Evolutionary conservation across 2,113 vertebrate species (phyloP), one percentile per base, ranked within the genome.

Genomic region (Lutjanus erythropterus): DNA sequence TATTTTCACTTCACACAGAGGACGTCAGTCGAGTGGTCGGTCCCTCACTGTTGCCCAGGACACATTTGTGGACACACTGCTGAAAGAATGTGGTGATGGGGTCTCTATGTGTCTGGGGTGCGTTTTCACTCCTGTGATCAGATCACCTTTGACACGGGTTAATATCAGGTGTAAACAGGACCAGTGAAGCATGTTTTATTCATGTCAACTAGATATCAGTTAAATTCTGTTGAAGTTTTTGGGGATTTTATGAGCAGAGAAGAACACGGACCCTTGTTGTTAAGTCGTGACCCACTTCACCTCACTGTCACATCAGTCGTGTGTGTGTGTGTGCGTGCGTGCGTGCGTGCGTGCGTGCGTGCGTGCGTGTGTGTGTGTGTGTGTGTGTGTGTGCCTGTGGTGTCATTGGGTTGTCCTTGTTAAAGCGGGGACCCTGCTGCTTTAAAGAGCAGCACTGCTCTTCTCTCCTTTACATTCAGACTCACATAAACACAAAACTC

Each of bases 341-440:
- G n/a, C 70, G 49, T 61, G 47, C 1, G 35, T 39, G 29, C 21
- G 42, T n/a, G 37, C 70, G 49, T 61, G 47, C 29, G 33, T 72
- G 35, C 11, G 29, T 25, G 42, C 18, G 37, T 74, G 49, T 61
- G 47, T 35, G 33, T 72, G 35, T 39, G 29, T 25, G 42, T n/a
- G 37, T 74, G 49, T 61, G 47, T 35, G 33, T 72, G 50, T 18
- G 59, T 35, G 31, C 18, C 9, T 9, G 9, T 21, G 16, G 16
- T 31, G 41, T 65, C 21, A 52, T 18, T 55, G 68, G 33, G 9
- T 55, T 19, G 18, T 56, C 27, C 47, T 69, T 74, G 61, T 84
- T 73, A 72, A 78, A 80, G 55, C 52, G 16, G 14, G 47, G 33
- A 37, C 39, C 80, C 73, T 68, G 69, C 76, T 64, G 71, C 56